Conservation (phyloP, 2,797 vertebrate species). For the Thaleichthys pacificus region DNA sequence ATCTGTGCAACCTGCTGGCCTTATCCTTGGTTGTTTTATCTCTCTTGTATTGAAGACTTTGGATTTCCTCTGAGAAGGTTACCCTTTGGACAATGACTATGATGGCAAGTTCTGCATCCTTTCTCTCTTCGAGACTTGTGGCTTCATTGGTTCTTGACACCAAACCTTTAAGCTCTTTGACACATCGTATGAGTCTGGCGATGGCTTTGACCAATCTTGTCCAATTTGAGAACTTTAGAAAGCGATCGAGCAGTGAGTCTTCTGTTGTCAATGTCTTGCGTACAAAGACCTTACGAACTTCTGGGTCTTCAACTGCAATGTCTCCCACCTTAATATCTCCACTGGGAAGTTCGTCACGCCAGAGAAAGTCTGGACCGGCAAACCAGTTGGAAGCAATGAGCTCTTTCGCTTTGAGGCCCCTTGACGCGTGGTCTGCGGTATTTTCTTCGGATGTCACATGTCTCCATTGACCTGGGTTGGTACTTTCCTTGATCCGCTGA, state of each 20-base stretch:
- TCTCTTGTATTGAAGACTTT: slow-evolving; percentile 3
- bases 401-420: slow-evolving; percentile 4
- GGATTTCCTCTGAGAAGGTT: slow-evolving; percentile 29
- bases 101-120: slow-evolving; percentile 14
- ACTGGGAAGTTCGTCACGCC: slow-evolving; percentile 2
- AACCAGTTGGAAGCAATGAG: slow-evolving; percentile 38
- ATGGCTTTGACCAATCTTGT: slow-evolving; percentile 33
- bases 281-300: too few relatives aligned
- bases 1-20: slow-evolving; percentile 16
- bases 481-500: too few relatives aligned
- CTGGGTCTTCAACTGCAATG: too few relatives aligned
- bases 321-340: not conserved
- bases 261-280: too few relatives aligned
- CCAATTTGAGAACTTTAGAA: slow-evolving; percentile 37
- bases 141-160: not conserved
- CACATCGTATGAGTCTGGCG: not conserved
- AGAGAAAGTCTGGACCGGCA: slow-evolving; percentile 33
- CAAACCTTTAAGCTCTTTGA: slow-evolving; percentile 23
- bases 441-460: too few relatives aligned
- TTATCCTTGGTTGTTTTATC: not conserved
- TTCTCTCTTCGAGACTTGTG: slow-evolving; percentile 17
- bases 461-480: too few relatives aligned
- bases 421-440: not conserved
- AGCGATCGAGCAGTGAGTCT: slow-evolving; percentile 11
- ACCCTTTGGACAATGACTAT: slow-evolving; percentile 19